These are phyloP conservation scores for Leptodactylus fuscus DNA, from an alignment of 2,113 vertebrate genomes.

Conservation along the genomic window DNA sequence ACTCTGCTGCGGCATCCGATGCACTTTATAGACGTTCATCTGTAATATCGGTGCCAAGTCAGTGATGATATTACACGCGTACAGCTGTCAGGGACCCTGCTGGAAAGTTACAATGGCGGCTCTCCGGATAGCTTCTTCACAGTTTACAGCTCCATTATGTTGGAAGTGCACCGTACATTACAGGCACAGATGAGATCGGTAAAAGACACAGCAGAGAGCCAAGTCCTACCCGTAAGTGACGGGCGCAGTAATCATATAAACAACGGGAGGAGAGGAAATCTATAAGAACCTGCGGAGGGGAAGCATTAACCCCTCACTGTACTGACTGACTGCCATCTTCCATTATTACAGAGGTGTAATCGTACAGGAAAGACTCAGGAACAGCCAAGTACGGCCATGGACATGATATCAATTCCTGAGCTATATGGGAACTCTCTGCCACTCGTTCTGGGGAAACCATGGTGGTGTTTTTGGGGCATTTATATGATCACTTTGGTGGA, in stretches of 20 bases:
- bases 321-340: not conserved
- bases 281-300: not conserved
- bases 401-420: no score
- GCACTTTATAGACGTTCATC: not conserved
- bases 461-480: not conserved
- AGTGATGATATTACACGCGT: not conserved
- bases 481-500: not conserved
- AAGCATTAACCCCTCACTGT: not conserved
- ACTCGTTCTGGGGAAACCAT: not conserved
- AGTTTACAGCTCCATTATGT: slow-evolving; percentile 2
- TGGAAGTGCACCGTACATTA: slow-evolving; percentile 2
- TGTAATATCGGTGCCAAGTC: not conserved
- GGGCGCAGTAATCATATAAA: not conserved
- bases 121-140: not conserved
- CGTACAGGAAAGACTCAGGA: not conserved
- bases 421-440: no score
- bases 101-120: not conserved
- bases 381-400: no score
- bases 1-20: not conserved
- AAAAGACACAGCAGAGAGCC: slow-evolving; percentile 3
- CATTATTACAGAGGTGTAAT: not conserved
- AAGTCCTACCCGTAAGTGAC: not conserved
- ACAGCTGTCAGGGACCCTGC: not conserved
- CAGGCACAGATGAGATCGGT: not conserved
- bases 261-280: not conserved